Conservation (phyloP, 2,888 invertebrate genomes). For the Bellardia pandia region DNA sequence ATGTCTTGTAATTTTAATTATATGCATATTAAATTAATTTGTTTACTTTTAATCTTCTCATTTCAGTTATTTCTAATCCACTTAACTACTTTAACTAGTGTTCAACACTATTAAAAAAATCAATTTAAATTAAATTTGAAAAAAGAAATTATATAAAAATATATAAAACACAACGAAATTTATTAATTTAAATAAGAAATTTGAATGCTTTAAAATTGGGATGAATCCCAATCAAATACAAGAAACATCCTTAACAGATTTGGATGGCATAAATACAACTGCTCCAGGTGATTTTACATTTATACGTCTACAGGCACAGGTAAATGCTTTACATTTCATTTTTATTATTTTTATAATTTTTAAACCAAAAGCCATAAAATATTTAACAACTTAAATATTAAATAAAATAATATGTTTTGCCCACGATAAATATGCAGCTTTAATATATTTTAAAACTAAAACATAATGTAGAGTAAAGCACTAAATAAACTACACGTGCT, state of each 20-base stretch:
- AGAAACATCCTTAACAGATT: slow-evolving; percentile 82
- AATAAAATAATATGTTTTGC: background rate
- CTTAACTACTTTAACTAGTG: slow-evolving; percentile 4
- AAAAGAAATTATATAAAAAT: background rate
- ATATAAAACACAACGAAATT: slow-evolving; percentile 42
- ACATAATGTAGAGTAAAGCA: background rate
- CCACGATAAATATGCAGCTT: background rate
- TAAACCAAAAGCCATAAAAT: background rate
- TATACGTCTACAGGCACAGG: slow-evolving; percentile 78
- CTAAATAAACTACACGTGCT: slow-evolving; percentile 15
- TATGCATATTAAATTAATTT: background rate
- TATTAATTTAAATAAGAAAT: slow-evolving; percentile 38
- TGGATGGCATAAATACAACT: slow-evolving; percentile 79
- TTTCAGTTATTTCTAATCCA: background rate
- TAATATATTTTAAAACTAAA: background rate
- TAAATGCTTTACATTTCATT: slow-evolving; percentile 45
- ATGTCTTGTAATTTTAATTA: no score
- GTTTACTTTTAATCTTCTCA: background rate
- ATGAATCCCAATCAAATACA: slow-evolving; percentile 82
- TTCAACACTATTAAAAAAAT: slow-evolving; percentile 16
- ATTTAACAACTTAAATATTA: background rate
- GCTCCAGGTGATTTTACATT: slow-evolving; percentile 64
- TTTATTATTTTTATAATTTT: background rate
- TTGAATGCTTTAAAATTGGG: slow-evolving; percentile 76
- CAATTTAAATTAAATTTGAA: background rate